A percentile compares a stretch with the other conserved stretches of the same genome.
phyloP scores from a whole-genome alignment of 2,888 invertebrate species.

The Gryllus longicercus region DNA sequence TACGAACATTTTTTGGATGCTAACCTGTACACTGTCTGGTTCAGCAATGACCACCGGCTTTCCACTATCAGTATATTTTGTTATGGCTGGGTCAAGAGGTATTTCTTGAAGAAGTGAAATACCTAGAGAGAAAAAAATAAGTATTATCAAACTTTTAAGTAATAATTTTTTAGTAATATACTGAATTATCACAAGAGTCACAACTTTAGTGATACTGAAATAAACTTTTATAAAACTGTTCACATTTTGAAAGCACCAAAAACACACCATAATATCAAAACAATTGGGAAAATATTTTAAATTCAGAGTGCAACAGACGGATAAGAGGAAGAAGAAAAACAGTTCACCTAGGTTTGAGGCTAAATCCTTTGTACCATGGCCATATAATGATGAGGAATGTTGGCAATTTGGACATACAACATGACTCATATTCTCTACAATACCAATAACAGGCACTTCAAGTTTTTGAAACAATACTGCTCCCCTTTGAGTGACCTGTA shows the following conservation, averaged over 20 bases:
- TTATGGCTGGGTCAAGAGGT: constrained; percentile 67
- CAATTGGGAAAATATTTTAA: too few species aligned
- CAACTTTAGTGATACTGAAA: too few species aligned
- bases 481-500: constrained; percentile 82
- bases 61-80: constrained; percentile 67
- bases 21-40: constrained; percentile 52
- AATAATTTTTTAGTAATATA: background rate
- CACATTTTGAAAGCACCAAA: too few species aligned
- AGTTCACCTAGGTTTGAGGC: constrained; percentile 59
- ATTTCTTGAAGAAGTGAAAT: constrained; percentile 66
- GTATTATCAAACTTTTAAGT: background rate
- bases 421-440: constrained; percentile 87
- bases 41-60: constrained; percentile 68
- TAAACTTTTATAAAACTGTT: too few species aligned
- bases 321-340: background rate
- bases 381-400: constrained; percentile 69
- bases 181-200: too few species aligned
- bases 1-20: constrained; percentile 22
- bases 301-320: too few species aligned
- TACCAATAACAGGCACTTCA: constrained; percentile 77
- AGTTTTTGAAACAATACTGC: constrained; percentile 84
- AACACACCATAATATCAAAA: too few species aligned
- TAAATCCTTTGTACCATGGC: constrained; percentile 59
- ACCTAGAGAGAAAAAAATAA: constrained; percentile 41
- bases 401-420: constrained; percentile 75